These are phyloP conservation scores for Drosophila funebris DNA, from an alignment of 1,140 invertebrate genomes.

Conservation along the genomic window DNA sequence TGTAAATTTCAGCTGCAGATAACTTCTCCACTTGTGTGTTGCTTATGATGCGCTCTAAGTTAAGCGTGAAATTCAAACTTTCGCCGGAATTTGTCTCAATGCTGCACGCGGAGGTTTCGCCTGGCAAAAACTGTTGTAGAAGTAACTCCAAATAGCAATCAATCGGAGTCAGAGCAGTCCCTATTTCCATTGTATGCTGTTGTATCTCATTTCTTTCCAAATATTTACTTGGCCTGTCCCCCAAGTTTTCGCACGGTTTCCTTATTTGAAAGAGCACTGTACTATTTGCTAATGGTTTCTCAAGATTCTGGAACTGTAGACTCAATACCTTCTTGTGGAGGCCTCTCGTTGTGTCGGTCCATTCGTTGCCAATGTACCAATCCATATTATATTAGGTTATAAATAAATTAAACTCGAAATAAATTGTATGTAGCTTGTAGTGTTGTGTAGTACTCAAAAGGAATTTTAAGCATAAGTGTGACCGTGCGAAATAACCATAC, in stretches of 20 bases:
- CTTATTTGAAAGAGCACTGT: constrained; percentile 56
- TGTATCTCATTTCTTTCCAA: constrained; percentile 26
- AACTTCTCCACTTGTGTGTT: constrained; percentile 62
- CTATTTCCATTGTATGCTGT: constrained; percentile 61
- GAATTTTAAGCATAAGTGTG: too few species aligned
- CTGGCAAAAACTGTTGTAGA: constrained; percentile 72
- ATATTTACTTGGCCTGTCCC: constrained; percentile 53
- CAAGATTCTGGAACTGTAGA: constrained; percentile 51
- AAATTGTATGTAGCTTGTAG: not conserved
- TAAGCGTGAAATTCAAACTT: constrained; percentile 54
- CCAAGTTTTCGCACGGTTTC: constrained; percentile 45
- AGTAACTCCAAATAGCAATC: constrained; percentile 77
- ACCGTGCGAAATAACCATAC: too few species aligned
- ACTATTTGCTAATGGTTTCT: constrained; percentile 59
- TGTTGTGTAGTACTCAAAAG: not conserved
- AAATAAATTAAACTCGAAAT: not conserved
- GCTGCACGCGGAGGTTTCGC: constrained; percentile 67
- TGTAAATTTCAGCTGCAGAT: constrained; percentile 56
- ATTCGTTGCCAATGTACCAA: constrained; percentile 77
- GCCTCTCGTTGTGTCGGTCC: constrained; percentile 55
- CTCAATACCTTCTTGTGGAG: constrained; percentile 64
- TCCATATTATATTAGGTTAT: constrained; percentile 51
- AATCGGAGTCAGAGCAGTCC: constrained; percentile 63
- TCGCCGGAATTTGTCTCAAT: constrained; percentile 64
- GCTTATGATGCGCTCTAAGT: constrained; percentile 55